Base-by-base conservation (phyloP, 2,888 invertebrate genomes). In the Carcina quercana region DNA sequence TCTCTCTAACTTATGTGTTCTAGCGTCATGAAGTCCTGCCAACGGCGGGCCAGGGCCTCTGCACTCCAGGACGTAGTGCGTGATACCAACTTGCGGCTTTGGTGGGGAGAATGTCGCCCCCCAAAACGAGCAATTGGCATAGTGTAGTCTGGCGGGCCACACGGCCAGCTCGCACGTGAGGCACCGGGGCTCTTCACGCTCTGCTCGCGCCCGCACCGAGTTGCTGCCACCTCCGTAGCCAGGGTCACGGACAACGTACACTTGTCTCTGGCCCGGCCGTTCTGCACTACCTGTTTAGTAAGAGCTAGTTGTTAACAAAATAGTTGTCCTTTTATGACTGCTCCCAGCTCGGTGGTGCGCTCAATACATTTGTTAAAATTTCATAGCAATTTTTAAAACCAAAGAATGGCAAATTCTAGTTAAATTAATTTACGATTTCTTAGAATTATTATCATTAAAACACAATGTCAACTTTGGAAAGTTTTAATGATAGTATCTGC, bases 31-130 rank as follows among this genome's bases (percentile, higher is more conserved):
- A 47, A 93, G 87, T 13, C 89, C 93, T 26, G 93, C 93, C 51
- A 94, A 86, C 38, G 97, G 96, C 43, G 96, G 88, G 38, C 94
- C 94, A 25, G 96, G 96, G n/a, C 97, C 97, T 53, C 92, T 91
- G 73, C 97, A 97, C 62, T 93, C 90, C 50, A 96, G 86, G 48
- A 95, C 94, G 69, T 94, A 95, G 63, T 82, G 80, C 35, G 80
- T 72, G 49, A 83, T 80, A 79, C 82, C 84, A 31, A 72, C 61
- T 33, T 60, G 66, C 7, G 79, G 74, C 28, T 67, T 71, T 34
- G 83, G 55, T 22, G 88, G 88, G 25, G 87, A 89, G 54, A 94
- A 89, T 51, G 89, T 87, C 29, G 94, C 94, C 58, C 87, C 88
- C 86, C 94, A 95, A 78, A 92, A 94, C 30, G 94, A 91, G 76